These are phyloP conservation scores for Alentia gelatinosa DNA, from an alignment of 2,888 invertebrate species.

Conservation along the genomic window DNA sequence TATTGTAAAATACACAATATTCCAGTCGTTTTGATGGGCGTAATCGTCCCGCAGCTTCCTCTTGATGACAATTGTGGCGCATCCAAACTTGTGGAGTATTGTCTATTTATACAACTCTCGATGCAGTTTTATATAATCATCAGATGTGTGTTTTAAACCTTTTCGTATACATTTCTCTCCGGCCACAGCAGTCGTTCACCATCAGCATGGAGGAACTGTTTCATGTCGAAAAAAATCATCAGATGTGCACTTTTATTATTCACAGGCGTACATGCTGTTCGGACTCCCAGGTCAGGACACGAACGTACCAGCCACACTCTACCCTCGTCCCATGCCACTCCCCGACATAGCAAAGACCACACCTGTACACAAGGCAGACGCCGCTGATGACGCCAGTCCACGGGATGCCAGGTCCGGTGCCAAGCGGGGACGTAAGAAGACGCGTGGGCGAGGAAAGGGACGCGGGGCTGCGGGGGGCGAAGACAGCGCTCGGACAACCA, in stretches of 20 bases:
- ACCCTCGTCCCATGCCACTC: conserved; percentile 69
- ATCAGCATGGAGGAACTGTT: too few species aligned
- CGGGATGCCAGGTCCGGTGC: not conserved
- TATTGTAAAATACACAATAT: too few species aligned
- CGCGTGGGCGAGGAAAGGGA: conserved; percentile 54
- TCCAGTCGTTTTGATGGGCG: too few species aligned
- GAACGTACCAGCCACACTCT: conserved; percentile 70
- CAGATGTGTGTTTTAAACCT: too few species aligned
- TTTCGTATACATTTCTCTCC: too few species aligned
- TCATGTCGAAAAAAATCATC: not conserved
- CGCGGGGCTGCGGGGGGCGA: not conserved
- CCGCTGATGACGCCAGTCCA: not conserved
- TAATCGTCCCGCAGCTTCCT: too few species aligned
- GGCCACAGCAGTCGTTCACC: too few species aligned
- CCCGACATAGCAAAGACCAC: conserved; percentile 65
- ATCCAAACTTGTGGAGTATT: too few species aligned
- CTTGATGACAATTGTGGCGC: too few species aligned
- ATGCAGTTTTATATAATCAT: too few species aligned
- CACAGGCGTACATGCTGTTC: conserved; percentile 76
- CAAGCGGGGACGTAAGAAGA: conserved; percentile 34
- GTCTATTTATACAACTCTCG: too few species aligned
- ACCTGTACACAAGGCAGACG: conserved; percentile 8
- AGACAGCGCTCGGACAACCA: not conserved
- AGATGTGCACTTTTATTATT: not conserved
- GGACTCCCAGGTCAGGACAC: conserved; percentile 72